Evolutionary conservation across 2,797 vertebrate genomes (phyloP), one percentile per base, ranked within the genome.

Genomic region (Scolopax bukidnonensis): DNA sequence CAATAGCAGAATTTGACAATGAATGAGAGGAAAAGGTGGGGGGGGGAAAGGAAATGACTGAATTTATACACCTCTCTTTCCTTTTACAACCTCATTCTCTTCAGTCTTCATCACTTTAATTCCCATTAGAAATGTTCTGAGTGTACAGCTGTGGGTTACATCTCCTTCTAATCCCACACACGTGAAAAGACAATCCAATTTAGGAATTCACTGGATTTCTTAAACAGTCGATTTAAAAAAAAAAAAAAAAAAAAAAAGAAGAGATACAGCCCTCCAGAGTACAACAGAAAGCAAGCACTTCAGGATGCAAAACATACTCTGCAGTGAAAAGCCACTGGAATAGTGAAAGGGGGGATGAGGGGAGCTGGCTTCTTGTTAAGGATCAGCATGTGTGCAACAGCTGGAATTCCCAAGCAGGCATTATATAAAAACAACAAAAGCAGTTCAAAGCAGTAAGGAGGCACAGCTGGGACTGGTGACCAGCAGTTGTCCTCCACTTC

Each of bases 321-420:
- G 36, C 32, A 91, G 50, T 24, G 51, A 69, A 81, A 84, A 81
- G 65, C 28, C 0, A 0, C 47, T 91, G 65, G 38, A 93, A 89
- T 13, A 83, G 27, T 25, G 36, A 81, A 82, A 84, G 27, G 17
- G 7, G 28, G 30, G 53, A 30, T 15, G 13, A 41, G 17, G 33
- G 21, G 36, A 84, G 17, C 3, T 78, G 65, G 74, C 73, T 88
- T 60, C 74, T 87, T 82, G 13, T 54, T 93, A 81, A 88, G 64
- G 65, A 65, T 43, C 65, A 78, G n/a, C 82, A 92, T 88, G 21
- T 86, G 76, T 84, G 47, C 54, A 91, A 75, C 84, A 95, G 89
- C 92, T 96, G 94, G 69, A 95, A 95, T 93, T 92, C 43, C n/a
- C 59, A 89, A 91, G 88, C 69, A 94, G 51, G 30, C 76, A 73